Base-by-base conservation (phyloP, 2,888 invertebrate genomes). In the Pammene aurita region DNA sequence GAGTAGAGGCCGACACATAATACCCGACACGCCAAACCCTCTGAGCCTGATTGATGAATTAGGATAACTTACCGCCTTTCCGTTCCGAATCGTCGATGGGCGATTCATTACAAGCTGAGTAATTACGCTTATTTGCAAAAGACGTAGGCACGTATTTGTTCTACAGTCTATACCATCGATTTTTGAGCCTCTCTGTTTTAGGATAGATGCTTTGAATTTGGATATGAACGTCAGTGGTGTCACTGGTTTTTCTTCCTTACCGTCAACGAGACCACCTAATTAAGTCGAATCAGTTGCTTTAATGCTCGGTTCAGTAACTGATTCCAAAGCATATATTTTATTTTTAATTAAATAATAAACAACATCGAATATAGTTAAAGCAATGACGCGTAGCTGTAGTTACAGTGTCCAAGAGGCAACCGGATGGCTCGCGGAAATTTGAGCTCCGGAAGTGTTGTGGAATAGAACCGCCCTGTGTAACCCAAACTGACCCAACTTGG, bases 11-110 rank as follows among this genome's bases (percentile, higher is more conserved):
- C 41, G 42, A 50, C 52, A 14, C 46, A 54, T 35, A 56, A 56
- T 34, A 55, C 48, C 61, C 48, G 48, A 64, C 44, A 34, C 54
- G 63, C 54, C 26, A 26, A 42, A n/a, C 41, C 16, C 54, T 41
- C 41, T 62, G 55, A 55, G 26, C 50, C 50, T 67, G 67, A 67
- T 63, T 63, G 62, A 67, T 67, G 67, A 63, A 63, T 67, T 63
- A 57, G 42, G 62, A 67, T 67, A 50, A 62, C 56, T 67, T 62
- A n/a, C 41, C 48, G 42, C 48, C 56, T 50, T 63, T 62, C 63
- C 61, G 56, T 56, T 48, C 41, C 16, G 14, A 26, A 41, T 7
- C 41, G 18, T n/a, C 41, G 52, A 52, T 52, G 9, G 42, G 41
- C 52, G 26, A 42, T 63, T 66, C 50, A n/a, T 56, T 56, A 26